Evolutionary conservation across 2,113 vertebrate species (phyloP), one percentile per base, ranked within the genome.

Genomic region (Catagonus wagneri): DNA sequence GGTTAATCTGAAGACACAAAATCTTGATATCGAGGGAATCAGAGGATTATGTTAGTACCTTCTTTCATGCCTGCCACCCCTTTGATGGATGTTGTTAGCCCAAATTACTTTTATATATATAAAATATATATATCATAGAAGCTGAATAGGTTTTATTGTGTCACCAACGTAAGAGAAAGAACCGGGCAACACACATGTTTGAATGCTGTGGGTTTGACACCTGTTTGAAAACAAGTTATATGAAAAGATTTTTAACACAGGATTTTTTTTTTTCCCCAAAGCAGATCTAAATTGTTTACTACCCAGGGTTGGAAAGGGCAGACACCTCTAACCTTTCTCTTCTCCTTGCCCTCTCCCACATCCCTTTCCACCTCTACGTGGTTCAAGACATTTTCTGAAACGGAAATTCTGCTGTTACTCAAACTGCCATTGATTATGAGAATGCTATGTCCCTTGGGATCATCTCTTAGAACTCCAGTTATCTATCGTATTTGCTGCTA

Each of bases 191-290:
- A 87, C 94, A 91, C 56, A 90, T 89, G 94, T 98, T 97, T 93
- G 29, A 96, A 98, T 98, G 98, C 98, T 99, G 98, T 98, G 98
- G 98, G 98, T 99, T 99, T 99, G 98, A 99, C 98, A 99, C 98
- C 98, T 99, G 98, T 98, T 98, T 98, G 97, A 81, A 97, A 95
- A 97, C 98, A 98, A 98, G 91, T 97, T 98, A 98, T 94, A 98
- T 98, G 95, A 98, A 98, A 97, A 97, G 96, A 97, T 95, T 96
- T 97, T 96, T 97, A 98, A 98, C 97, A 96, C 96, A 94, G 96
- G 96, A 95, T 94, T 97, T 96, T 97, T 97, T 94, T 97, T 94
- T 94, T 97, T 97, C 97, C 98, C 98, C 97, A 97, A 98, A 98
- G 98, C 98, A 92, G 1, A 97, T 97, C 96, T 96, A 92, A 98